phyloP scores from a whole-genome alignment of 2,888 invertebrate genomes.

The Chrysolina americana region DNA sequence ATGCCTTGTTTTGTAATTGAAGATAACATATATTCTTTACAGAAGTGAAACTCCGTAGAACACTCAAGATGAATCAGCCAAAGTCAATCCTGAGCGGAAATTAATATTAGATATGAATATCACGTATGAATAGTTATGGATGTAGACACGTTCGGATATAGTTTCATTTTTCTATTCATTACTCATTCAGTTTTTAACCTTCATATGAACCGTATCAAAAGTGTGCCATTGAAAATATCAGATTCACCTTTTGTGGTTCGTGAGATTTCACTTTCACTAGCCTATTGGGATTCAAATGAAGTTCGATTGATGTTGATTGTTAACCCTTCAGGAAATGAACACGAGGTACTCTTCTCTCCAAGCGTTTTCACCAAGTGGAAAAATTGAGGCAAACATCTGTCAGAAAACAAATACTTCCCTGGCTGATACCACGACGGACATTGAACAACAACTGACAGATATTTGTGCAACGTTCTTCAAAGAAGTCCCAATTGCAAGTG shows the following conservation, averaged over 20 bases:
- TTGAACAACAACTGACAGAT: too few species aligned
- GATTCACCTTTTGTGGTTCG: not conserved
- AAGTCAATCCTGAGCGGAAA: not conserved
- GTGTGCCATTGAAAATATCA: slow-evolving; percentile 24
- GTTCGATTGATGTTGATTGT: too few species aligned
- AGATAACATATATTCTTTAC: not conserved
- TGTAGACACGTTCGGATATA: not conserved
- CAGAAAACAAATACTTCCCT: too few species aligned
- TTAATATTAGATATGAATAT: not conserved
- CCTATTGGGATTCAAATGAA: not conserved
- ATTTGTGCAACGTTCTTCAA: too few species aligned
- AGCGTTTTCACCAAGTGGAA: too few species aligned
- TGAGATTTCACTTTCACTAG: slow-evolving; percentile 3
- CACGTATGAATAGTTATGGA: not conserved
- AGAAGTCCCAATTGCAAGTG: too few species aligned
- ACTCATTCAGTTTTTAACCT: slow-evolving; percentile 2
- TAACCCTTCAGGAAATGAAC: too few species aligned
- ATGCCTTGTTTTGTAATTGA: not conserved
- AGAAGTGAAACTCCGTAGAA: not conserved
- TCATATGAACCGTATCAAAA: not conserved
- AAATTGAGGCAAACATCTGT: too few species aligned
- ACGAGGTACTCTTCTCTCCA: too few species aligned
- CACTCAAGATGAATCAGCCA: not conserved
- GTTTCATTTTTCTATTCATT: slow-evolving; percentile 7
- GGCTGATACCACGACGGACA: too few species aligned